These are phyloP conservation scores for Patella ulyssiponensis DNA, from an alignment of 2,888 invertebrate genomes.

Conservation along the genomic window DNA sequence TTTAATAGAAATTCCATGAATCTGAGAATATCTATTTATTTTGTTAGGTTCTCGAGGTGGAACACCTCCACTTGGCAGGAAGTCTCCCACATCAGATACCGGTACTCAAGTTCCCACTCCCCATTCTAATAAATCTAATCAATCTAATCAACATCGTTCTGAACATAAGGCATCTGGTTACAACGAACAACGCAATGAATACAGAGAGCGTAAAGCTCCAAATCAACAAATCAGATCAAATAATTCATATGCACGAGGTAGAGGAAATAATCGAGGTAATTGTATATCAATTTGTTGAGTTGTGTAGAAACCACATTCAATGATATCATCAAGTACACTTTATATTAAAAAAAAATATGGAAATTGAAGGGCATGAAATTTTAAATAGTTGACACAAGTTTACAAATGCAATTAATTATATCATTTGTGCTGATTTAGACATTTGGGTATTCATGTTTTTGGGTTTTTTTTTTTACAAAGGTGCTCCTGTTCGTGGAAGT, in stretches of 20 bases:
- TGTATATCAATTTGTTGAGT: too few species aligned
- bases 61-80: conserved; percentile 70
- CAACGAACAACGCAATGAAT: conserved; percentile 20
- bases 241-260: conserved; percentile 49
- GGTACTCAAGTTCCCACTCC: conserved; percentile 79
- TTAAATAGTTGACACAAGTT: too few species aligned
- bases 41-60: conserved; percentile 69
- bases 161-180: conserved; percentile 15
- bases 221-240: background rate
- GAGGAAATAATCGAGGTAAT: conserved; percentile 49
- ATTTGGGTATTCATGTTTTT: too few species aligned
- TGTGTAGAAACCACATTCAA: too few species aligned
- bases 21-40: background rate
- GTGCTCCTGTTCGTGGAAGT: conserved; percentile 1
- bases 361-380: too few species aligned
- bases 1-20: too few species aligned
- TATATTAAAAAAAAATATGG: too few species aligned
- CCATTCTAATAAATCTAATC: conserved; percentile 33
- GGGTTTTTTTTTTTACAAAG: background rate
- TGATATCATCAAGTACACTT: too few species aligned
- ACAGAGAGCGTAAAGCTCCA: conserved; percentile 10
- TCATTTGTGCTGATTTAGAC: too few species aligned
- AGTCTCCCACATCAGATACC: conserved; percentile 81
- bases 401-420: too few species aligned
- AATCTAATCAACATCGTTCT: background rate